Conservation (phyloP, 2,888 invertebrate species). For the Drosophila affinis region DNA sequence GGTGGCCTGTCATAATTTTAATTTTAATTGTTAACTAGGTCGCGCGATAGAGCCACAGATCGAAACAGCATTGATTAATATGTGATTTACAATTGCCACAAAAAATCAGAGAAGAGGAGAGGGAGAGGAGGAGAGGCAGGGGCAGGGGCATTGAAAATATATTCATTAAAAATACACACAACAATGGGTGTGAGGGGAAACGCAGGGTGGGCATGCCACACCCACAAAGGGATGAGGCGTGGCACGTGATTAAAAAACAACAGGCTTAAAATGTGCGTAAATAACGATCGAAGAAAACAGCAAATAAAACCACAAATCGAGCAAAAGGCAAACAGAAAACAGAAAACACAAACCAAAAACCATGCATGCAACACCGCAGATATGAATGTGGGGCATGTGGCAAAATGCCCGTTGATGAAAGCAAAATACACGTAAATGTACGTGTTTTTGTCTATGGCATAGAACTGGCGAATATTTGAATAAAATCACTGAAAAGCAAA, state of each 20-base stretch:
- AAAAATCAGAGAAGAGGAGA: conserved; percentile 36
- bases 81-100: conserved; percentile 15
- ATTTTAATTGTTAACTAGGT: conserved; percentile 67
- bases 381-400: conserved; percentile 1
- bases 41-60: conserved; percentile 21
- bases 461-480: too few species aligned
- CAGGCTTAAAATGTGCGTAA: conserved; percentile 73
- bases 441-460: too few species aligned
- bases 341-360: conserved; percentile 5
- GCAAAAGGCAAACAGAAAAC: conserved; percentile 9
- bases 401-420: not conserved
- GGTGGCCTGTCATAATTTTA: conserved; percentile 44
- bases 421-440: too few species aligned
- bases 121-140: not conserved
- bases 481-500: too few species aligned
- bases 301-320: conserved; percentile 11
- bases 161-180: conserved; percentile 69
- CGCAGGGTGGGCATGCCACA: not conserved
- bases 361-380: not conserved
- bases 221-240: conserved; percentile 22
- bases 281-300: conserved; percentile 40
- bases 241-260: conserved; percentile 74
- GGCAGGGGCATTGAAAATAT: conserved; percentile 51
- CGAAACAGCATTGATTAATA: conserved; percentile 48
- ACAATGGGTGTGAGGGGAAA: conserved; percentile 13